Evolutionary conservation across 2,113 vertebrate genomes (phyloP).

Genomic region (Thamnophis sirtalis): DNA sequence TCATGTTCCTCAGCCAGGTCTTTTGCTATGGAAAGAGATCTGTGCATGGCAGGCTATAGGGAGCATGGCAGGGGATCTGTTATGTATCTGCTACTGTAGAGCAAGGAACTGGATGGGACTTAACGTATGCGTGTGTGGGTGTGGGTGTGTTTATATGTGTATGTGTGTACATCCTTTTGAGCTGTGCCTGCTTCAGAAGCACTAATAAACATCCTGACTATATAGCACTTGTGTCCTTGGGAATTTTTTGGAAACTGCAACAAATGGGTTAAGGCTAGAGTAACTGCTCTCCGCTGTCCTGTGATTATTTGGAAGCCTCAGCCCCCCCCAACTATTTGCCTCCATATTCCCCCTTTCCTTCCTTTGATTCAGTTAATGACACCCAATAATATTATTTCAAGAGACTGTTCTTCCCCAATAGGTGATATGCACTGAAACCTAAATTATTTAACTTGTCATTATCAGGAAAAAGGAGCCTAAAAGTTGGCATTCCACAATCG

Average conservation of each 20-base stretch:
- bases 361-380: neutral
- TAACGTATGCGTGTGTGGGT: neutral
- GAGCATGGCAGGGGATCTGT: neutral
- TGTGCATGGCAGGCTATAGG: neutral
- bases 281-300: neutral
- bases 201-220: conserved; percentile 32
- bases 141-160: neutral
- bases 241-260: neutral
- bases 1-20: neutral
- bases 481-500: neutral
- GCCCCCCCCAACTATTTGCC: no score
- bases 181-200: conserved; percentile 27
- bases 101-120: neutral
- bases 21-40: neutral
- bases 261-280: neutral
- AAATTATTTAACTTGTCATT: neutral
- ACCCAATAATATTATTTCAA: neutral
- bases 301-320: neutral
- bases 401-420: neutral
- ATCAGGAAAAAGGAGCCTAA: no score
- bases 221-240: neutral
- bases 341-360: neutral
- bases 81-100: neutral
- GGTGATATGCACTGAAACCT: neutral
- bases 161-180: conserved; percentile 4